Base-by-base conservation (phyloP, 2,888 invertebrate species). In the Pasiphila rectangulata region DNA sequence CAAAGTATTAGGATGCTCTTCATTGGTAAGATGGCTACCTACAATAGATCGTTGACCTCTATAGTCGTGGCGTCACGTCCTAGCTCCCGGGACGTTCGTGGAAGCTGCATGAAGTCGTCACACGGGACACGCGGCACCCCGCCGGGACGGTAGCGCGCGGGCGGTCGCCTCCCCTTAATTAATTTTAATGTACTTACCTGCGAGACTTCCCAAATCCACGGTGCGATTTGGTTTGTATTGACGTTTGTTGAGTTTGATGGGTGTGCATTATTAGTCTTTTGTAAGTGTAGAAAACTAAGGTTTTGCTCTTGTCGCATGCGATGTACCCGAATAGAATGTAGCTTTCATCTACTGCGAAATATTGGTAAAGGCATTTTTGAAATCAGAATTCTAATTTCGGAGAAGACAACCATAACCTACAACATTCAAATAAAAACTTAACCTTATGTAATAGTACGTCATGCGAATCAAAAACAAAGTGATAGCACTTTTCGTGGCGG, bases 71-170 rank as follows among this genome's bases (percentile, higher is more conserved):
- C 51, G 46, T 56, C 61, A 57, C 57, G 57, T 57, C 56, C 49
- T 51, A 51, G 54, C 52, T 56, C 54, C 49, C 48, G 55, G 67
- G 66, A 67, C 52, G 69, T 85, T 84, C 83, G 76, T 71, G 82
- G 86, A 83, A 86, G 75, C 79, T 73, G 75, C 83, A 85, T 85
- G 83, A 86, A 86, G 86, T 82, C 83, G 86, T 86, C 86, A 84
- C 75, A 63, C 45, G 51, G 64, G 55, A 59, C 72, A n/a, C n/a
- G n/a, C n/a, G n/a, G n/a, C n/a, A n/a, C 60, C 72, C 79, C 81
- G 75, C 79, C 59, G 80, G 73, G 76, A 74, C 83, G 81, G 84
- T 83, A 83, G 85, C 84, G 75, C 71, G 80, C 86, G 86, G 86
- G 87, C 85, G 87, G 87, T 86, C 85, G 58, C 67, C 67, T 64